Evolutionary conservation across 2,797 vertebrate genomes (phyloP).

Genomic region (Delichon dasypus): DNA sequence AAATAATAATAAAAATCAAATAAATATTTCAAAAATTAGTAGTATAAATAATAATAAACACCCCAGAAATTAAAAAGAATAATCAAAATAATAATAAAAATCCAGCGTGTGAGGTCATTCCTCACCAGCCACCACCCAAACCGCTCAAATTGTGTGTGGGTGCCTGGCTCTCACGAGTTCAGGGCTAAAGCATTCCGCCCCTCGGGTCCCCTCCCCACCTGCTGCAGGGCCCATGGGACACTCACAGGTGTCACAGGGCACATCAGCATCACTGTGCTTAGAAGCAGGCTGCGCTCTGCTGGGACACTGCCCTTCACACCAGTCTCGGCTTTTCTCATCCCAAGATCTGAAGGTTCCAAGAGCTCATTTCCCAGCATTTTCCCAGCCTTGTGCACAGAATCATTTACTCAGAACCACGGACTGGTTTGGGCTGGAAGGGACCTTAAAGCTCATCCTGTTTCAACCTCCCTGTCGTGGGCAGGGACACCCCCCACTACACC

Average conservation of each 20-base stretch:
- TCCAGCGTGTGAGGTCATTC: not conserved
- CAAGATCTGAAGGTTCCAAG: not conserved
- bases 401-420: not conserved
- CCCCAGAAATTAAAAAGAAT: not conserved
- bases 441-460: not conserved
- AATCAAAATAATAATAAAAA: not conserved
- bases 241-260: not conserved
- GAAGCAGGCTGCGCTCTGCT: not conserved
- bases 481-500: not conserved
- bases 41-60: not conserved
- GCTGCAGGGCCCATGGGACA: not conserved
- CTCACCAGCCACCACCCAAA: not conserved
- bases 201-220: not conserved
- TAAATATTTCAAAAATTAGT: not conserved
- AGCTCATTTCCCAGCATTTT: not conserved
- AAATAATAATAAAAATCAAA: not conserved
- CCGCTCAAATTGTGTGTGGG: not conserved
- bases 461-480: not conserved
- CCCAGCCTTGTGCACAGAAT: not conserved
- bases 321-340: not conserved
- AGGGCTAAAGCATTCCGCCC: not conserved
- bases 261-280: not conserved
- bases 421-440: not conserved
- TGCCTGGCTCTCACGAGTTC: not conserved
- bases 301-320: not conserved